Percentiles rank a stretch among this genome's conserved stretches.
phyloP scores from a whole-genome alignment of 2,113 vertebrate species.

The Trematocara marginatum region DNA sequence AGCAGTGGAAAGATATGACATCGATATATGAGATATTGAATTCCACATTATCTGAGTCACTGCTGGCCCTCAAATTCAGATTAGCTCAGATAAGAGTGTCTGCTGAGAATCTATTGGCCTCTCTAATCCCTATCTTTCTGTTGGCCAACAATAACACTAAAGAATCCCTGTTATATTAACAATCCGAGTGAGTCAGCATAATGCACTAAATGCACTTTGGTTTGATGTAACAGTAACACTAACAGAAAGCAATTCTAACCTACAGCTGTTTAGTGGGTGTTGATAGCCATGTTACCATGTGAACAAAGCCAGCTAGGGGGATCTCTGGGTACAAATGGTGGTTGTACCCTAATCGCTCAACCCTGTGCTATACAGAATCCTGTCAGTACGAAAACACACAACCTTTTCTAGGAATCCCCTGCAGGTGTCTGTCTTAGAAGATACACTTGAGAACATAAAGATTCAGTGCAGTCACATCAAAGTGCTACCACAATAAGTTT shows the following conservation, averaged over 20 bases:
- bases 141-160: not conserved
- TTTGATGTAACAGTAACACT: not conserved
- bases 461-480: not conserved
- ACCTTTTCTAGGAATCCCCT: not conserved
- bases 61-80: conserved; percentile 16
- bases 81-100: conserved; percentile 21
- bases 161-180: not conserved
- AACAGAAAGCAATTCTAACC: not conserved
- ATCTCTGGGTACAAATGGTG: not conserved
- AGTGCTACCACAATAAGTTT: not conserved
- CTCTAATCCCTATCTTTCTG: not conserved
- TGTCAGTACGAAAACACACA: not conserved
- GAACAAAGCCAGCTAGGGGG: not conserved
- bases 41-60: conserved; percentile 47
- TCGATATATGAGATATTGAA: conserved; percentile 43
- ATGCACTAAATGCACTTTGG: not conserved
- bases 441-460: not conserved
- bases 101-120: conserved; percentile 1
- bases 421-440: not conserved
- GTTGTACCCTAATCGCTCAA: not conserved
- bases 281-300: not conserved
- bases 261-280: not conserved
- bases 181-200: not conserved
- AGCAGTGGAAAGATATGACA: conserved; percentile 26
- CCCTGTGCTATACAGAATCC: not conserved